These are phyloP conservation scores for Poecilia wingei DNA, from an alignment of 2,797 vertebrate species.

Conservation along the genomic window DNA sequence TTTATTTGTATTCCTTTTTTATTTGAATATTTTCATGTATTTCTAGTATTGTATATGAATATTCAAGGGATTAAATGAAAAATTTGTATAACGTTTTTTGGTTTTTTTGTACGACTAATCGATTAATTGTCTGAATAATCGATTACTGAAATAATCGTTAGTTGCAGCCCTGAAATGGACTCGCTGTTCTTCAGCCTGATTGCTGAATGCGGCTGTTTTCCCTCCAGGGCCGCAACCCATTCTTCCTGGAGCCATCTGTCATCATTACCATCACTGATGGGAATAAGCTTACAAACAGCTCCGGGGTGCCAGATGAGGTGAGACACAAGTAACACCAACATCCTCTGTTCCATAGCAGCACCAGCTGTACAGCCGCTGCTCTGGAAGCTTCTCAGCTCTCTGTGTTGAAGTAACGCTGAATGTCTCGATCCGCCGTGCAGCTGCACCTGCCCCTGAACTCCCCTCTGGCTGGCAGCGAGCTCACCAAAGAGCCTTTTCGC, in stretches of 20 bases:
- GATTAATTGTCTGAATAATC: no score
- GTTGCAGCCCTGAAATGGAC: background rate
- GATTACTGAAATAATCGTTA: no score
- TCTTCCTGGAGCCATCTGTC: slow-evolving; percentile 98
- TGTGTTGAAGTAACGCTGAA: background rate
- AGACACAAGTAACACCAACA: slow-evolving; percentile 45
- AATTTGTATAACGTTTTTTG: no score
- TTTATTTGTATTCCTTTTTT: no score
- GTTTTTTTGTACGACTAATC: no score
- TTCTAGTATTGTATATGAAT: no score
- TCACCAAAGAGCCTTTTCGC: slow-evolving; percentile 98
- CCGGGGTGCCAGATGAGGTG: slow-evolving; percentile 97
- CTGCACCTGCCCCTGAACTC: slow-evolving; percentile 97
- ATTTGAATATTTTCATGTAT: no score
- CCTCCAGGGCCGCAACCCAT: slow-evolving; percentile 94
- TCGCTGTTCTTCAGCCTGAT: slow-evolving; percentile 37
- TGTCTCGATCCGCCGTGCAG: slow-evolving; percentile 65
- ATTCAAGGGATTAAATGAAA: no score
- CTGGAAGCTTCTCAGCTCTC: background rate
- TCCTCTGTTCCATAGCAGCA: background rate
- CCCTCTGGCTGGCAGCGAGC: slow-evolving; percentile 94
- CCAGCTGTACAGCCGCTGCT: background rate
- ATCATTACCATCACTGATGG: slow-evolving; percentile 99
- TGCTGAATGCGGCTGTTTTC: slow-evolving; percentile 41
- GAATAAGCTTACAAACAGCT: slow-evolving; percentile 95